Evolutionary conservation across 2,113 vertebrate genomes (phyloP), one percentile per base, ranked within the genome.

Genomic region (Galemys pyrenaicus): DNA sequence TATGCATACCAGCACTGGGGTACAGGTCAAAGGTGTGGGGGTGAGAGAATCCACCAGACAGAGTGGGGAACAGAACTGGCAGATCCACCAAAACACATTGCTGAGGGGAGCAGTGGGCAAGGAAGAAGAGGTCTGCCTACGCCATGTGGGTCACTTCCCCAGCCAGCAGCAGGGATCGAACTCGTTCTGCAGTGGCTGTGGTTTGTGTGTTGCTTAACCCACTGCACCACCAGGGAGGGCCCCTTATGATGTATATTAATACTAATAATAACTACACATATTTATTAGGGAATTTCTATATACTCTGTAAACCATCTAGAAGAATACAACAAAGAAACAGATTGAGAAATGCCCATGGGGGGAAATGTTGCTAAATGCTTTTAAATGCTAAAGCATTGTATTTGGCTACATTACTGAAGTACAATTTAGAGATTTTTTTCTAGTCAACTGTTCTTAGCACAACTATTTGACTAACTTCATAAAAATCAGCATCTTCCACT

Each of bases 381-480:
- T 83, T 65, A 88, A 49, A 75, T 17, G 8, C 39, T 30, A 90
- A 77, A 16, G 56, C 46, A 73, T 70, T 71, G 68, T 35, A 67
- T 20, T 28, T 75, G 73, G n/a, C 41, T 85, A 41, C 9, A 67
- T 41, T 65, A 68, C 46, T 80, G 70, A 87, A 73, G 62, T 81
- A 75, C 35, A 84, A 39, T 28, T 89, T 67, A 80, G 54, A 92
- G 37, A 68, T 58, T 54, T 89, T 87, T 80, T 92, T 89, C 67
- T 87, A 54, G 77, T 75, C 41, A 77, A 54, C 19, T 62, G 9
- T 46, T 22, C 49, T 85, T 91, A 94, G 54, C 54, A 92, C 30
- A 90, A 90, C 24, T 92, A 94, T 58, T 82, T 70, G 35, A 71
- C 39, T 83, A 28, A 26, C 74, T 94, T 92, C 54, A 92, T 44